These are phyloP conservation scores for Lithobates sylvaticus DNA, from an alignment of 2,797 vertebrate genomes.

Conservation along the genomic window DNA sequence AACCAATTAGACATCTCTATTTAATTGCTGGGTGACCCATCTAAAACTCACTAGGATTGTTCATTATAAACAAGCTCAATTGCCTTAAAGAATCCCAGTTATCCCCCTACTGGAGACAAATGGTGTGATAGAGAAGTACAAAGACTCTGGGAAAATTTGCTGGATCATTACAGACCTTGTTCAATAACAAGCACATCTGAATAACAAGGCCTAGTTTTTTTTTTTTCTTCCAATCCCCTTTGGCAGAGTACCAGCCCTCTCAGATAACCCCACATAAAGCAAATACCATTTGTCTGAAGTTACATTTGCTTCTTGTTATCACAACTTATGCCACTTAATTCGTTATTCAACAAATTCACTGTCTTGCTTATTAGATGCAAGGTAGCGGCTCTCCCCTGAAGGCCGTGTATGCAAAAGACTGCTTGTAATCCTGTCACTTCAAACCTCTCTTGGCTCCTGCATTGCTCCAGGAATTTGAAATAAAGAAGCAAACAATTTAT, in stretches of 20 bases:
- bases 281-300: conserved; percentile 82
- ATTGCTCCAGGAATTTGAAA: conserved; percentile 80
- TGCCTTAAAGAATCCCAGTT: conserved; percentile 69
- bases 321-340: conserved; percentile 84
- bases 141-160: conserved; percentile 71
- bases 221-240: conserved; percentile 71
- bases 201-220: conserved; percentile 73
- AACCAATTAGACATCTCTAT: conserved; percentile 95
- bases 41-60: conserved; percentile 77
- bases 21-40: conserved; percentile 87
- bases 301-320: conserved; percentile 83
- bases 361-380: conserved; percentile 86
- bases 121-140: conserved; percentile 74
- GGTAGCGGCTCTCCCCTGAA: conserved; percentile 82
- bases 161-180: conserved; percentile 78
- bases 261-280: conserved; percentile 79
- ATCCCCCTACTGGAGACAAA: conserved; percentile 72
- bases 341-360: conserved; percentile 83
- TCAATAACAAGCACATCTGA: conserved; percentile 79
- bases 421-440: conserved; percentile 85
- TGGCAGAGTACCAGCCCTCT: conserved; percentile 77
- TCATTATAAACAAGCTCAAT: conserved; percentile 74
- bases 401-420: conserved; percentile 84
- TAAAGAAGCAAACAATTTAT: conserved; percentile 78
- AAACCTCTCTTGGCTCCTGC: conserved; percentile 80